Base-by-base conservation (phyloP, 2,797 vertebrate genomes). In the Acropternis orthonyx region DNA sequence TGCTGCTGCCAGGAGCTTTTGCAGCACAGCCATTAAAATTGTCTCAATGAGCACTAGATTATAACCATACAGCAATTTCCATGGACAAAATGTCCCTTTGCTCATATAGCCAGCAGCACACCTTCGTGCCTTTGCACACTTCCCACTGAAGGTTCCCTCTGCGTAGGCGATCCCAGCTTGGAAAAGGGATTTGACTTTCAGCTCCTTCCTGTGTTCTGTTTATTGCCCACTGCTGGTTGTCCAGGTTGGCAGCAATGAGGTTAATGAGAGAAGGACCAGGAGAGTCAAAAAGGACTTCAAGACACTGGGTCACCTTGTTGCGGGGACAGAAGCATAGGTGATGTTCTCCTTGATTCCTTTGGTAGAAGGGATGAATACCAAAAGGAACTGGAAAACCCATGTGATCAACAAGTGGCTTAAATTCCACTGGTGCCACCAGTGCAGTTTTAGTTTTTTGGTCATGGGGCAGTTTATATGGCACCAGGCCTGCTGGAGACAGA, bases 51-150 rank as follows among this genome's bases (percentile, higher is more conserved):
- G 22, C 20, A 5, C 37, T 36, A 41, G n/a, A 49, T 55, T 49
- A 13, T 24, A 75, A 62, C 15, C 16, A 51, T 20, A 17, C 1
- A 61, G 56, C n/a, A 55, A 36, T 75, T 87, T 79, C 55, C 37
- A 7, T 22, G 18, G 19, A 13, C 5, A 6, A 24, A 37, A 23
- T 7, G 3, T 22, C 39, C 10, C 18, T 73, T 81, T 41, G 66
- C 32, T 58, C 0, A 0, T 39, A 21, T 5, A 52, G 44, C 28
- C 55, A 79, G 48, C 34, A 49, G 18, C 21, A 52, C 9, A 24
- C 16, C 7, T 56, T 81, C 26, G 36, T 73, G 56, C 28, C 62
- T 52, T 54, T 55, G 26, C 41, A 37, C 22, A 4, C 27, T 59
- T 10, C 20, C 15, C 26, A 15, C 2, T 30, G n/a, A 79, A 85